Evolutionary conservation across 2,888 invertebrate genomes (phyloP), one percentile per base, ranked within the genome.

Genomic region (Chymomyza amoena): DNA sequence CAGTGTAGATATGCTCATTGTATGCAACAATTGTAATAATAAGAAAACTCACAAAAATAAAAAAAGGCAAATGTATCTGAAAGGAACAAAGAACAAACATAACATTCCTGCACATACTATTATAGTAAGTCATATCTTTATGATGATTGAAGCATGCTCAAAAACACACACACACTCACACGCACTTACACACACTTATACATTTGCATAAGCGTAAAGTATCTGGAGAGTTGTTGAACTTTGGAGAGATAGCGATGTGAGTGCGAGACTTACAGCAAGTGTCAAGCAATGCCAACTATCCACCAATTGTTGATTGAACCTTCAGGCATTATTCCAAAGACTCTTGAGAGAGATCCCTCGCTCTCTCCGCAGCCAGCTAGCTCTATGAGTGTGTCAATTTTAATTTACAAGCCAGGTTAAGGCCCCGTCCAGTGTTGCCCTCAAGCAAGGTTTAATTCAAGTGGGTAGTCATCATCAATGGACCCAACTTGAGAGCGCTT

Each of bases 141-240:
- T 45, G 39, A 45, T 82, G 82, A 82, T 82, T 81, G 77, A 81
- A 81, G 82, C 74, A 73, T 66, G 75, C 83, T 75, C 78, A 69
- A 52, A 56, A 56, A 77, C 73, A 68, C 75, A 73, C 70, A 64
- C 61, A 51, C 61, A 20, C 45, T 76, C 73, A 68, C 75, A 73
- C 70, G 62, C 61, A 51, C 61, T 16, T 32, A 52, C 20, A 62
- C 56, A 69, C 71, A 52, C 39, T 56, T 50, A 25, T 60, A 62
- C 57, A 63, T 7, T 36, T 36, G 15, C 45, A 56, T 54, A 36
- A 39, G 64, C 64, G 69, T 71, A 50, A 56, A 25, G 84, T 20
- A 20, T 1, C 82, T 84, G 80, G 80, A 79, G 84, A 84, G 82
- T 82, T 84, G 82, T 83, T 83, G 82, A 83, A 83, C 82, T 83